These are phyloP conservation scores for Sipha flava DNA, from an alignment of 1,140 invertebrate genomes.

Conservation along the genomic window DNA sequence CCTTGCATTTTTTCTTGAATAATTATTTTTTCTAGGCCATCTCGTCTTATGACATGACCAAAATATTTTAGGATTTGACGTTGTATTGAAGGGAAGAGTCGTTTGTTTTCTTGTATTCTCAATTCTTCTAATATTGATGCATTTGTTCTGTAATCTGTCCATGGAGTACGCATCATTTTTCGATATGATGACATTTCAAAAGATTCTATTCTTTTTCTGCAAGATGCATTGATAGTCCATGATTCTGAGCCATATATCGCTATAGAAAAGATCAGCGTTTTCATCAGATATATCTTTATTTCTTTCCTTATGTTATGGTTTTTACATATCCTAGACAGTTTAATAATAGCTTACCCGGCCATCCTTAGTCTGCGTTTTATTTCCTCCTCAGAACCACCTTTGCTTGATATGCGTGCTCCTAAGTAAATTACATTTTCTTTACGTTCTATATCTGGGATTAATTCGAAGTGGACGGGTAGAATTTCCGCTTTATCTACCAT, in stretches of 20 bases:
- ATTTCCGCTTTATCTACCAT: background rate
- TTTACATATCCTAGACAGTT: slow-evolving; percentile 9
- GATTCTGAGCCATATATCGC: background rate
- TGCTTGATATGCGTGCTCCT: background rate
- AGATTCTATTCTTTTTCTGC: background rate
- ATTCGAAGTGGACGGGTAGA: background rate
- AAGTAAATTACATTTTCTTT: background rate
- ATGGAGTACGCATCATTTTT: background rate
- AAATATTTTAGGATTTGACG: background rate
- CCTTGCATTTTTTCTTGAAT: background rate
- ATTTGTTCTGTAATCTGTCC: background rate
- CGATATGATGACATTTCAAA: background rate
- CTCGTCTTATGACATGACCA: background rate
- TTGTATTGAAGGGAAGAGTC: no score
- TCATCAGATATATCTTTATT: background rate
- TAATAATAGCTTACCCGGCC: background rate
- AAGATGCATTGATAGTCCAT: background rate
- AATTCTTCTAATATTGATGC: background rate
- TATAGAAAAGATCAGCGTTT: background rate
- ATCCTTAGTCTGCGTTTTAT: background rate
- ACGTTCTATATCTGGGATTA: background rate
- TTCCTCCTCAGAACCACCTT: background rate
- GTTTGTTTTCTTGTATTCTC: no score
- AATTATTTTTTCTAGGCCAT: background rate
- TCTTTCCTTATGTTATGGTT: background rate